These are phyloP conservation scores for Stictonetta naevosa DNA, from an alignment of 2,113 vertebrate species.

Conservation along the genomic window DNA sequence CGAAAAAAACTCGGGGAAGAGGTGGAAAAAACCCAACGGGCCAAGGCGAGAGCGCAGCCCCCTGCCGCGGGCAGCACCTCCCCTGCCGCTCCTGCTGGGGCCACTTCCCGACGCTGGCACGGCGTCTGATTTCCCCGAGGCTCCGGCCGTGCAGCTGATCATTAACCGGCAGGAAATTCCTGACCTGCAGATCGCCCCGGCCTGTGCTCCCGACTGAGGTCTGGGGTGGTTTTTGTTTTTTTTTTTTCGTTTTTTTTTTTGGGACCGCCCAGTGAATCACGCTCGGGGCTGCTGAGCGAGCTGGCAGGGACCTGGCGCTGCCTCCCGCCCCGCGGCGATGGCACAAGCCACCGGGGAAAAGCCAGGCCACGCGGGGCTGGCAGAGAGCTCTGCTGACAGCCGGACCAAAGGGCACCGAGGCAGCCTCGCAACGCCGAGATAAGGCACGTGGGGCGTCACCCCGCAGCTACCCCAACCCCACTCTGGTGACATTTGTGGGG, in stretches of 20 bases:
- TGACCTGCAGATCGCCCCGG: conserved; percentile 29
- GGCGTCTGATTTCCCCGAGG: background rate
- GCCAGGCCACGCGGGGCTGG: background rate
- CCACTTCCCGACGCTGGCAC: background rate
- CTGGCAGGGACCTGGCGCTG: background rate
- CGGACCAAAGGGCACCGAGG: conserved; percentile 11
- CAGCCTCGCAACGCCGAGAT: background rate
- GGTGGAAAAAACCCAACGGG: accelerated
- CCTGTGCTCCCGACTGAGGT: background rate
- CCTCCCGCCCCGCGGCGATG: background rate
- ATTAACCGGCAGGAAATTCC: conserved; percentile 69
- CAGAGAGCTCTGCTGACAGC: background rate
- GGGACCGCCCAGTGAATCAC: conserved; percentile 18
- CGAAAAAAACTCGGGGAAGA: background rate
- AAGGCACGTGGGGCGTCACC: background rate
- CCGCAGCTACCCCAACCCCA: background rate
- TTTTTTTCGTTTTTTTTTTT: background rate
- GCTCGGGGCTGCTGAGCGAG: background rate
- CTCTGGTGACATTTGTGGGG: accelerated
- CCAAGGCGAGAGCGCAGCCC: accelerated
- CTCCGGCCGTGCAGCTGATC: conserved; percentile 37
- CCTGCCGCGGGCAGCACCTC: background rate
- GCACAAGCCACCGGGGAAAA: accelerated
- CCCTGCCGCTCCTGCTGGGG: background rate
- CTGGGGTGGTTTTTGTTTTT: background rate